phyloP scores from a whole-genome alignment of 1,140 invertebrate species.

The Proales similis region DNA sequence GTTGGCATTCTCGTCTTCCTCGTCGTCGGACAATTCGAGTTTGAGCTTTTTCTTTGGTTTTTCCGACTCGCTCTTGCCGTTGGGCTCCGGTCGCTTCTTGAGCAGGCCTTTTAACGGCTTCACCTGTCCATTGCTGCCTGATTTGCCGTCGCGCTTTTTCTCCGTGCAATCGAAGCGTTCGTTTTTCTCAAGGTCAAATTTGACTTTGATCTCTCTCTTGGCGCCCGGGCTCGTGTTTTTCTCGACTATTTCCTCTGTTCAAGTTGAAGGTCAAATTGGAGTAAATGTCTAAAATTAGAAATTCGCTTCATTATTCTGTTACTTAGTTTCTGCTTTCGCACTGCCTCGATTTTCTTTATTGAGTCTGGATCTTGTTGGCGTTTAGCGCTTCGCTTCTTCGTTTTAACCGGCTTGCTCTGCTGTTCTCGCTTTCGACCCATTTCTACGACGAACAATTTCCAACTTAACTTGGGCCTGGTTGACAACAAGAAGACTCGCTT shows the following conservation, averaged over 20 bases:
- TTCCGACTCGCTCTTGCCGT: too few species aligned
- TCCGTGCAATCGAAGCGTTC: not conserved
- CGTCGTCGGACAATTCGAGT: not conserved
- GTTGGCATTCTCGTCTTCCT: not conserved
- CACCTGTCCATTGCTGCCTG: not conserved
- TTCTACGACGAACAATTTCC: not conserved
- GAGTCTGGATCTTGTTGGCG: constrained; percentile 28
- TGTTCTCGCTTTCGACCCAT: constrained; percentile 34
- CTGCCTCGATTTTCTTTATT: constrained; percentile 31
- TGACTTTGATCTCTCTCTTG: constrained; percentile 19
- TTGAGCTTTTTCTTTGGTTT: too few species aligned
- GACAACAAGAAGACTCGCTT: not conserved
- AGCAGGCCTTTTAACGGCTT: not conserved
- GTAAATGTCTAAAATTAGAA: too few species aligned
- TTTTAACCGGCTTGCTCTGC: not conserved
- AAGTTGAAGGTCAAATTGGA: too few species aligned
- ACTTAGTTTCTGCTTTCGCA: too few species aligned
- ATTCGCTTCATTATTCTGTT: too few species aligned
- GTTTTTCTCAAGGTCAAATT: constrained; percentile 37
- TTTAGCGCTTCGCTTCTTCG: not conserved
- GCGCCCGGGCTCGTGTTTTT: too few species aligned
- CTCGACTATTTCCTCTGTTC: too few species aligned
- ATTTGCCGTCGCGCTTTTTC: not conserved
- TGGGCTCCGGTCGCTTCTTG: not conserved
- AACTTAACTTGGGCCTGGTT: not conserved